Conservation (phyloP, 1,140 invertebrate genomes). For the Antheraea mylitta region DNA sequence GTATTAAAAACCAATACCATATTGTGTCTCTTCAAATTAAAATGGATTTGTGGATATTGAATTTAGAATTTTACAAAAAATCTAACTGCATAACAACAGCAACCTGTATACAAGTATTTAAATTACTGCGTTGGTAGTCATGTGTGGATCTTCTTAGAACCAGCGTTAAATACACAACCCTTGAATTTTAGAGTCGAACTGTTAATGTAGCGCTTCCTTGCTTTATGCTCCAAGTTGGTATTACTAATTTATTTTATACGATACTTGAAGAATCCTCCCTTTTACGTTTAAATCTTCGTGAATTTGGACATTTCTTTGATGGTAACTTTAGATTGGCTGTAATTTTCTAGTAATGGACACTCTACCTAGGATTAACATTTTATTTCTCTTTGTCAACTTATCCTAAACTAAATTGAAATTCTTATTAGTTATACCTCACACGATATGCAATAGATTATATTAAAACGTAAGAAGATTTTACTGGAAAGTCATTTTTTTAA, state of each 20-base stretch:
- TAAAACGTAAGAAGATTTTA: no score
- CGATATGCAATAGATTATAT: no score
- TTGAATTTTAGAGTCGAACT: constrained; percentile 1
- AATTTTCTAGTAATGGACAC: background rate
- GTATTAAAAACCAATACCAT: no score
- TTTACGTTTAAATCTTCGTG: background rate
- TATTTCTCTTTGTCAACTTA: background rate
- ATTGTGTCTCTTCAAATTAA: no score
- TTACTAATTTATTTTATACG: background rate
- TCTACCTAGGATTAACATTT: background rate
- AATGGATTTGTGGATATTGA: no score
- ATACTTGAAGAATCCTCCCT: background rate
- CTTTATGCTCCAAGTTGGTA: background rate
- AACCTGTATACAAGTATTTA: background rate
- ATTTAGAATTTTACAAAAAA: no score
- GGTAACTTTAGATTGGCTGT: background rate
- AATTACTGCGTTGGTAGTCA: background rate
- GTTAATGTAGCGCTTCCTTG: background rate
- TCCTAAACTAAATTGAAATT: background rate
- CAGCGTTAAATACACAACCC: background rate
- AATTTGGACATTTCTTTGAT: background rate
- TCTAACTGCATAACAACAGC: background rate
- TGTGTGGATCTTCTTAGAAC: background rate
- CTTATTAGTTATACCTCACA: no score
- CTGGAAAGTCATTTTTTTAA: no score